Conservation (phyloP, 2,113 vertebrate genomes). For the Cyanoderma ruficeps region DNA sequence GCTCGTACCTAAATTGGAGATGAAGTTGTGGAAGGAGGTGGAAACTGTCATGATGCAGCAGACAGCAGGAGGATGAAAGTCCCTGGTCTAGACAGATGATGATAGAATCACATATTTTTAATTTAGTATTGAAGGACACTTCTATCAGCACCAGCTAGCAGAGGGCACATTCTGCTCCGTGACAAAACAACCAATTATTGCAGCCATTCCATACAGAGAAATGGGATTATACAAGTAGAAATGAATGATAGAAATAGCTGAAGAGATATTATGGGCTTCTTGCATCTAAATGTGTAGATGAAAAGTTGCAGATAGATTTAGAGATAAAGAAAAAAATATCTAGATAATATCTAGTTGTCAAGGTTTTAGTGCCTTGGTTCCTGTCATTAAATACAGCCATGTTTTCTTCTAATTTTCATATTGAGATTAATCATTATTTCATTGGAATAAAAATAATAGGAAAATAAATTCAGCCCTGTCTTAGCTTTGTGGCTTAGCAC, state of each 20-base stretch:
- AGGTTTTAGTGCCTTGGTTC: neutral
- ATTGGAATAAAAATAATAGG: neutral
- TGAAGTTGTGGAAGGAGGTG: neutral
- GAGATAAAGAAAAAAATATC: neutral
- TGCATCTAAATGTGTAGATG: neutral
- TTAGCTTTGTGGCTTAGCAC: neutral
- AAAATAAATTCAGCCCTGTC: neutral
- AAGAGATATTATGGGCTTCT: neutral
- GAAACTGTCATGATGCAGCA: neutral
- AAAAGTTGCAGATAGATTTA: neutral
- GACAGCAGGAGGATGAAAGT: neutral
- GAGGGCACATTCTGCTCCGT: neutral
- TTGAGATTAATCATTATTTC: neutral
- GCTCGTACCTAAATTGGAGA: neutral
- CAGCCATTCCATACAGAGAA: neutral
- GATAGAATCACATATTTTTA: neutral
- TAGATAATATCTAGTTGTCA: neutral
- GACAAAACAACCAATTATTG: neutral
- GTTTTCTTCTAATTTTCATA: neutral
- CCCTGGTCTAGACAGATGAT: neutral
- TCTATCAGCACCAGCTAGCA: neutral
- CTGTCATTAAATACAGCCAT: neutral
- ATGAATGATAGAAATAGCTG: neutral
- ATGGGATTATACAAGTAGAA: neutral
- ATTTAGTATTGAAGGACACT: neutral